These are phyloP conservation scores for Achroia grisella DNA, from an alignment of 1,140 invertebrate species.

Conservation along the genomic window DNA sequence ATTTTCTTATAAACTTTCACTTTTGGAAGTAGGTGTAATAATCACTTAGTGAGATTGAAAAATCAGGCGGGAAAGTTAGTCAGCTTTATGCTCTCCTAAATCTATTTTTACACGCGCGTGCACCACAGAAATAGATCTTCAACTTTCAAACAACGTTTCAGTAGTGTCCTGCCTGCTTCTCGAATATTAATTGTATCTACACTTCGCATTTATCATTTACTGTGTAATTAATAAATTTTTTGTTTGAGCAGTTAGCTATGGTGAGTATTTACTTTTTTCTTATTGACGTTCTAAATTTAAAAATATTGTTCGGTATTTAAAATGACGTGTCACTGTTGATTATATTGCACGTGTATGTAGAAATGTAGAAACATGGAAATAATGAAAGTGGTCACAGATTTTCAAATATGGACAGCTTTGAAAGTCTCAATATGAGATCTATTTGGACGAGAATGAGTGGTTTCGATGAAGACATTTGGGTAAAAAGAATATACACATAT, in stretches of 20 bases:
- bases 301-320: neutral
- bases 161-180: constrained; percentile 2
- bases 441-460: neutral
- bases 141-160: constrained; percentile 5
- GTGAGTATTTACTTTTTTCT: neutral
- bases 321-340: neutral
- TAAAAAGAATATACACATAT: no score
- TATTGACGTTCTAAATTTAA: neutral
- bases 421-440: neutral
- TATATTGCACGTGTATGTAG: neutral
- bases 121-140: constrained; percentile 51
- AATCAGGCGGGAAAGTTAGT: no score
- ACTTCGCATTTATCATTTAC: no score
- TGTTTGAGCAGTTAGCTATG: neutral
- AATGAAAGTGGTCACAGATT: neutral
- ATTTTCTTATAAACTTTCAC: no score
- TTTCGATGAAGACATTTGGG: no score
- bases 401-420: neutral
- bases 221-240: neutral
- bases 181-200: neutral
- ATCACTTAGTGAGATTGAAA: no score
- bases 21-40: no score
- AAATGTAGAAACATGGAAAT: neutral
- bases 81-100: constrained; percentile 3
- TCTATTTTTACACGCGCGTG: constrained; percentile 54